Percentiles rank a stretch among this genome's conserved stretches.
Conservation (phyloP, 2,888 invertebrate genomes). For the Sialis lutaria region DNA sequence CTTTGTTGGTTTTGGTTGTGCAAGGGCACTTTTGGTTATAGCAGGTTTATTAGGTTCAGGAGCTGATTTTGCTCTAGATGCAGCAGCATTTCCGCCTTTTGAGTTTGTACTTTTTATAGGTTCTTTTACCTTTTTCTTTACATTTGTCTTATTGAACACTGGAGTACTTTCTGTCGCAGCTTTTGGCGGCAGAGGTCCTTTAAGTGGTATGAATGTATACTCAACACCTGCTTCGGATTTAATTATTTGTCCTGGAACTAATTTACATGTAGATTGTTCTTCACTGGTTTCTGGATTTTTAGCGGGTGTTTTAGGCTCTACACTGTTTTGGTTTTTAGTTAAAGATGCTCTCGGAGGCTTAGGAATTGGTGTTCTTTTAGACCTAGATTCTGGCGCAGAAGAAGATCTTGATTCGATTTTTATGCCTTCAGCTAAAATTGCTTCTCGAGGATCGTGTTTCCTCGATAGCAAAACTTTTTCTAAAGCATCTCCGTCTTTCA, state of each 20-base stretch:
- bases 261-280: slow-evolving; percentile 15
- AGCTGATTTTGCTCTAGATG: neutral
- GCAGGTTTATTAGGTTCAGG: slow-evolving; percentile 10
- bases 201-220: slow-evolving; percentile 28
- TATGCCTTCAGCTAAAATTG: slow-evolving; percentile 43
- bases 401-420: slow-evolving; percentile 23
- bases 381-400: slow-evolving; percentile 2
- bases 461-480: slow-evolving; percentile 38
- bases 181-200: slow-evolving; percentile 24
- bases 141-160: slow-evolving; percentile 8
- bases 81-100: neutral
- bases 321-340: neutral
- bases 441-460: slow-evolving; percentile 45
- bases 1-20: neutral
- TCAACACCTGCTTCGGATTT: slow-evolving; percentile 24
- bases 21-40: neutral
- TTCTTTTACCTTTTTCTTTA: slow-evolving; percentile 10
- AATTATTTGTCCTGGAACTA: slow-evolving; percentile 15
- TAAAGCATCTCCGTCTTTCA: slow-evolving; percentile 35
- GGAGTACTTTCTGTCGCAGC: slow-evolving; percentile 6
- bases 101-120: slow-evolving; percentile 1
- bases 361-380: slow-evolving; percentile 17
- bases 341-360: slow-evolving; percentile 14
- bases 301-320: neutral
- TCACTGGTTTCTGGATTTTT: slow-evolving; percentile 19